phyloP scores from a whole-genome alignment of 2,888 invertebrate species.

The Artemia sinica region DNA sequence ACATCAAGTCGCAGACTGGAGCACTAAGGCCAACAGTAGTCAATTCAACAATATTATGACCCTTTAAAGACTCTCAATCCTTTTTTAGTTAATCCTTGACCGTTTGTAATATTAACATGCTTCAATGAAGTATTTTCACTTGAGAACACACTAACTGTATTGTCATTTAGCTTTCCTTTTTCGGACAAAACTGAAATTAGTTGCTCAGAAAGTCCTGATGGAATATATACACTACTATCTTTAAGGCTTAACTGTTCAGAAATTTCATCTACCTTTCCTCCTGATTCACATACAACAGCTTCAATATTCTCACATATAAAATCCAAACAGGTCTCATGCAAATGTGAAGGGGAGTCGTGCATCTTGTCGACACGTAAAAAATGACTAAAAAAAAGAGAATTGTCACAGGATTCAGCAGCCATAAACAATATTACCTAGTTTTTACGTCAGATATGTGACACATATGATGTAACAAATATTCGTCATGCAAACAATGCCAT shows the following conservation, averaged over 20 bases:
- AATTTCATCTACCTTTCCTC: slow-evolving; percentile 16
- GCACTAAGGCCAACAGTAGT: slow-evolving; percentile 42
- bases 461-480: too few species aligned
- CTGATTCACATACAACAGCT: slow-evolving; percentile 34
- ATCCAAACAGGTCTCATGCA: slow-evolving; percentile 45
- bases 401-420: too few species aligned
- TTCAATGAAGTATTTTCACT: slow-evolving; percentile 42
- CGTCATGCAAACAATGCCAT: too few species aligned
- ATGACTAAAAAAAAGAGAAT: too few species aligned
- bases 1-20: slow-evolving; percentile 43
- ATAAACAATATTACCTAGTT: too few species aligned
- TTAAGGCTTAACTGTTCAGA: slow-evolving; percentile 30
- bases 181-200: slow-evolving; percentile 40
- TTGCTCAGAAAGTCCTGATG: slow-evolving; percentile 41
- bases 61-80: slow-evolving; percentile 41
- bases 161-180: slow-evolving; percentile 42
- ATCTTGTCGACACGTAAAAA: slow-evolving; percentile 30
- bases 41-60: slow-evolving; percentile 44
- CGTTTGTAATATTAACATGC: slow-evolving; percentile 42
- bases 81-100: slow-evolving; percentile 39
- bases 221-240: slow-evolving; percentile 41
- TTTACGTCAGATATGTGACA: too few species aligned
- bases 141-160: slow-evolving; percentile 41
- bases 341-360: slow-evolving; percentile 44
- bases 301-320: slow-evolving; percentile 45